phyloP scores from a whole-genome alignment of 2,888 invertebrate species.

The Meiosimyza decipiens region DNA sequence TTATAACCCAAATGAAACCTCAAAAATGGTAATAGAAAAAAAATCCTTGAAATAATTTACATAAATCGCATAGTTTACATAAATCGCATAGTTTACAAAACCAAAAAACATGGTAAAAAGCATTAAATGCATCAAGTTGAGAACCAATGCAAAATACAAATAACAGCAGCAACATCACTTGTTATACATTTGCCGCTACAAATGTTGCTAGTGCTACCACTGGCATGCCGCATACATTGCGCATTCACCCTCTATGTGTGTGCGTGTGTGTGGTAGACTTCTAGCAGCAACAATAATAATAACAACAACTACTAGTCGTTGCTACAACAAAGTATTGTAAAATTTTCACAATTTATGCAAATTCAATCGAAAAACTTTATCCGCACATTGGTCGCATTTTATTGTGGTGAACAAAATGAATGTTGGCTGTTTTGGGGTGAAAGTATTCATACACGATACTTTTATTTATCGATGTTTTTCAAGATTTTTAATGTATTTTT shows the following conservation, averaged over 20 bases:
- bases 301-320: not conserved
- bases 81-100: conserved; percentile 26
- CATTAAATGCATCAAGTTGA: conserved; percentile 23
- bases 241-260: not conserved
- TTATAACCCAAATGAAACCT: too few species aligned
- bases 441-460: not conserved
- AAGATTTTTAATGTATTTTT: too few species aligned
- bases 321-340: not conserved
- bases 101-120: conserved; percentile 20
- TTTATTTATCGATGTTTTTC: too few species aligned
- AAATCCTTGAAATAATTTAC: conserved; percentile 20
- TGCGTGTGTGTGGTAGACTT: not conserved
- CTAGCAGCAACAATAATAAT: not conserved
- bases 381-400: conserved; percentile 31
- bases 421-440: not conserved
- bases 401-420: conserved; percentile 21
- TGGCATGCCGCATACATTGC: too few species aligned
- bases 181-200: too few species aligned
- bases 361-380: conserved; percentile 34
- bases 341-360: conserved; percentile 33
- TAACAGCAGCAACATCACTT: conserved; percentile 10
- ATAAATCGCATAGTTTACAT: conserved; percentile 30
- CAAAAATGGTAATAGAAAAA: too few species aligned
- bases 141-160: not conserved
- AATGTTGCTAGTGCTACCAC: too few species aligned